Base-by-base conservation (phyloP, 2,113 vertebrate genomes). In the Corythoichthys intestinalis region DNA sequence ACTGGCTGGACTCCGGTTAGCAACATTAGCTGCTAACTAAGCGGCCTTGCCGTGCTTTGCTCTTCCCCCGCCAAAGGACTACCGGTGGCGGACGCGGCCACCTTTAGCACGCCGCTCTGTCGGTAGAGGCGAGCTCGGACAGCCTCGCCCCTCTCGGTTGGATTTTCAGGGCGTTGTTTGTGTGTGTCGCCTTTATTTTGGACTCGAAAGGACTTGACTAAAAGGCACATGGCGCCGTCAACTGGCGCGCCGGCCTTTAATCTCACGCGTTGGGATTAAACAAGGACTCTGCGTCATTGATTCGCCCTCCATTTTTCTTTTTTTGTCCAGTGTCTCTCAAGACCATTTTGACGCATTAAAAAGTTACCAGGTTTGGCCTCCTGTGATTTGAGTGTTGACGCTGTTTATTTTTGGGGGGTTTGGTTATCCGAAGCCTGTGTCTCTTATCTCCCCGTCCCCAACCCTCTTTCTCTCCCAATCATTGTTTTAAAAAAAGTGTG, bases 361-460 rank as follows among this genome's bases (percentile, higher is more conserved):
- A 83, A 82, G 66, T 82, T 56, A 73, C 74, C 71, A 67, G 67
- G 83, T 82, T 72, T 84, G 78, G 78, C 71, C 66, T 71, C 70
- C 61, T 88, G 76, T 87, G 82, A 58, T 58, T 86, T 80, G 70
- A 84, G 81, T 88, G 76, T 86, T 88, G 78, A 82, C 82, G 70
- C 81, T 88, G 85, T 80, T 87, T 38, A 38, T 39, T 39, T 41
- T 39, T 37, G 4, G 5, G 56, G 83, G 28, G 66, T 71, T 86
- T 81, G 71, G 50, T 83, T 58, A 71, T 69, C 56, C 74, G 81
- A 84, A 77, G 74, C 80, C 85, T 89, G 85, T 90, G 75, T 76
- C 70, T 77, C 62, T 73, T 59, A 63, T 63, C 9, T 67, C 49
- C 17, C 9, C 5, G 37, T 35, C 6, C 50, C 50, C 37, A 83